Conservation (phyloP, 1,140 invertebrate genomes). For the Drosophila eugracilis region DNA sequence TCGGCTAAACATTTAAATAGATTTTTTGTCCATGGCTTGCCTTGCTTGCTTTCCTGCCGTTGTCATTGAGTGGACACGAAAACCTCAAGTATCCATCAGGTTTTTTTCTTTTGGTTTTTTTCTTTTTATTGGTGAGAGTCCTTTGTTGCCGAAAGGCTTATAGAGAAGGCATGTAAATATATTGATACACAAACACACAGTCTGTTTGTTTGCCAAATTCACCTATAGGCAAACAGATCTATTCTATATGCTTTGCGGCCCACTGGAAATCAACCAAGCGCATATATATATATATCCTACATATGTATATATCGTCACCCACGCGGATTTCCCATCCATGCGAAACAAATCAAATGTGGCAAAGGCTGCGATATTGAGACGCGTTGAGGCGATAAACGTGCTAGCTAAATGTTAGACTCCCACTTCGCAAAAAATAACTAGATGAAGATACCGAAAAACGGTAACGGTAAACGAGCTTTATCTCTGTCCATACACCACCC, state of each 20-base stretch:
- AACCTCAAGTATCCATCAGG: slow-evolving; percentile 20
- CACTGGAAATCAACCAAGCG: slow-evolving; percentile 42
- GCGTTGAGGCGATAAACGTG: slow-evolving; percentile 64
- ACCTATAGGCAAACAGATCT: slow-evolving; percentile 10
- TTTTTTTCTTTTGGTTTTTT: background rate
- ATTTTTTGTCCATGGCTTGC: slow-evolving; percentile 26
- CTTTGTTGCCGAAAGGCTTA: slow-evolving; percentile 24
- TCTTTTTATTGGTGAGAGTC: background rate
- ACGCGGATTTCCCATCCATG: slow-evolving; percentile 5
- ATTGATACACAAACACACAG: slow-evolving; percentile 15
- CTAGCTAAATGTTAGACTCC: slow-evolving; percentile 62
- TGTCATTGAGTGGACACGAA: slow-evolving; percentile 34
- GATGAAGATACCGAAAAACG: slow-evolving; percentile 20
- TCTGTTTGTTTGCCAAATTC: slow-evolving; percentile 12
- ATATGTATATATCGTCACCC: slow-evolving; percentile 3
- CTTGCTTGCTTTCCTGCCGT: slow-evolving; percentile 5
- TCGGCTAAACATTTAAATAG: slow-evolving; percentile 43
- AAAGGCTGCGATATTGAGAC: slow-evolving; percentile 30
- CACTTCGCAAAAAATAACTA: slow-evolving; percentile 23
- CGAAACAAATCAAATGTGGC: slow-evolving; percentile 68
- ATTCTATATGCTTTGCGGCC: slow-evolving; percentile 12
- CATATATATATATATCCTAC: background rate
- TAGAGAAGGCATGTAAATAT: slow-evolving; percentile 22
- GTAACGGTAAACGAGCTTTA: slow-evolving; percentile 26
- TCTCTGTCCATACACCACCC: background rate